Percentiles rank a stretch among this genome's conserved stretches.
These are phyloP conservation scores for Colistium nudipinnis DNA, from an alignment of 2,113 vertebrate species.

Conservation along the genomic window DNA sequence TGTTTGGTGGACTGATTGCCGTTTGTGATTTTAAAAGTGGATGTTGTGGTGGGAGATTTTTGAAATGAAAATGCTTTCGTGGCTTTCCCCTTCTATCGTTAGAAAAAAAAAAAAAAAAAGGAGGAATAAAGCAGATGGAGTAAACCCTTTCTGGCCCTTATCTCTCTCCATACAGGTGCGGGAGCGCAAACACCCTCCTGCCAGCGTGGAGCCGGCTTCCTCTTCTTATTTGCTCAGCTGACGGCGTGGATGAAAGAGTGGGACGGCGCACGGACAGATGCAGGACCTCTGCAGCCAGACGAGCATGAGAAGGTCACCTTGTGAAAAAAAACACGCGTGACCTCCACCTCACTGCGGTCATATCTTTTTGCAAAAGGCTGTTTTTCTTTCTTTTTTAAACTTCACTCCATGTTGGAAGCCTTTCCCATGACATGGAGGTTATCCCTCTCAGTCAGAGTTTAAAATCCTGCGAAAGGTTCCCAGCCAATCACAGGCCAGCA, in stretches of 20 bases:
- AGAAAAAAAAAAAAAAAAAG: neutral
- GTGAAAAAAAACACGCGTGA: slow-evolving; percentile 48
- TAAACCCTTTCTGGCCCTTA: slow-evolving; percentile 60
- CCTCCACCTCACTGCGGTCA: slow-evolving; percentile 13
- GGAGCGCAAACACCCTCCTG: slow-evolving; percentile 51
- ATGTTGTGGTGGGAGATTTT: too few relatives aligned
- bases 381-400: slow-evolving; percentile 27
- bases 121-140: neutral
- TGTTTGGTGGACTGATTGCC: neutral
- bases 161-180: slow-evolving; percentile 64
- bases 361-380: slow-evolving; percentile 26
- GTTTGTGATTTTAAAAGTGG: neutral
- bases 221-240: slow-evolving; percentile 83
- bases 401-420: neutral
- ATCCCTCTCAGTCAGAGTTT: neutral
- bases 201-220: slow-evolving; percentile 57
- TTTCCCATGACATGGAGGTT: slow-evolving; percentile 33
- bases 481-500: too few relatives aligned
- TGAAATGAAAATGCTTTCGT: too few relatives aligned
- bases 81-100: slow-evolving; percentile 29
- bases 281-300: slow-evolving; percentile 26
- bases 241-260: slow-evolving; percentile 50
- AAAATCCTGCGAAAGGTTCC: too few relatives aligned
- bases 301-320: slow-evolving; percentile 56
- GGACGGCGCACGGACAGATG: slow-evolving; percentile 55